Evolutionary conservation across 2,113 vertebrate species (phyloP), one percentile per base, ranked within the genome.

Genomic region (Lampris megalopsis): DNA sequence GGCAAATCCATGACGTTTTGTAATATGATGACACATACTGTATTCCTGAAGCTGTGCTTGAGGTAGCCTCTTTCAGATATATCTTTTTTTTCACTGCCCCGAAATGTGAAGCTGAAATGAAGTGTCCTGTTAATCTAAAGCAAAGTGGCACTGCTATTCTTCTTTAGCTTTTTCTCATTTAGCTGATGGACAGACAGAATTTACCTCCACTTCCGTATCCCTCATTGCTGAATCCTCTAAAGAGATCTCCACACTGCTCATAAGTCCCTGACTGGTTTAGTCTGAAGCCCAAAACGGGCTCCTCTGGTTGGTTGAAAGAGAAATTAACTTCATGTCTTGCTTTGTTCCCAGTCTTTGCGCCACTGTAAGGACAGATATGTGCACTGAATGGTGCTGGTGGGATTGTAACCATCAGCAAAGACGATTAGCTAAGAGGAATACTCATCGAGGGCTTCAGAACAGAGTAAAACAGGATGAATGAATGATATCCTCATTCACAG

Each of bases 21-120:
- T 35, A 7, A 54, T 41, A 43, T 41, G 1, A 11, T 53, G 7
- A 77, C 4, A 71, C 91, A 41, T 75, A 94, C 93, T 88, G 81
- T 43, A 84, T 73, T 24, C 42, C 9, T 69, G 68, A 82, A 53
- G 70, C 61, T 58, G 65, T 47, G 24, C 56, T n/a, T 0, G 53
- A 9, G 0, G 64, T 62, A 61, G 82, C 75, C 13, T 81, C 54
- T 68, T 75, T 72, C 11, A 92, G 82, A 67, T 72, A 71, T 67
- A 88, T 87, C 48, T 90, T 92, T 0, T 63, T 47, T 37, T 63
- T 78, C 47, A 7, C 64, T 41, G 63, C 80, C 45, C 47, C 75
- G 56, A 68, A 82, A 57, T 50, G 6, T 85, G 11, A 67, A 48
- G 5, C 76, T 91, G 73, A 53, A 84, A 79, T 43, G 13, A 73